These are phyloP conservation scores for Grantiella picta DNA, from an alignment of 2,113 vertebrate species.

Conservation along the genomic window DNA sequence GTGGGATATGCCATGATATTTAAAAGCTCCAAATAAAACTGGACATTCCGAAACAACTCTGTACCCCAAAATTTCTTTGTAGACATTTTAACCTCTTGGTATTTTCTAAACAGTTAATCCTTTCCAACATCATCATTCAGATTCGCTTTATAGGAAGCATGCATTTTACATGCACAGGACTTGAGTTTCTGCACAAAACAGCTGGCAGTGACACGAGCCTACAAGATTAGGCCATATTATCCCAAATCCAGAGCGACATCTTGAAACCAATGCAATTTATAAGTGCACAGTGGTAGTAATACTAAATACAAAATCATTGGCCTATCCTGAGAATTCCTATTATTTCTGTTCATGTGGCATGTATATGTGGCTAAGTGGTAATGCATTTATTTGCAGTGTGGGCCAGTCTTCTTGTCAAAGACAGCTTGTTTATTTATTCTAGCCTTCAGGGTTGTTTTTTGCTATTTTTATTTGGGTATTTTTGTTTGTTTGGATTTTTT, in stretches of 20 bases:
- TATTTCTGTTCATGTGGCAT: neutral
- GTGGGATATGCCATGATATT: neutral
- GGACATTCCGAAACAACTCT: neutral
- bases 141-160: neutral
- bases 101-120: neutral
- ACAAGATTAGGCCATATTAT: neutral
- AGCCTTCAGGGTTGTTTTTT: neutral
- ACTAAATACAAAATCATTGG: neutral
- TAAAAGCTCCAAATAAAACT: neutral
- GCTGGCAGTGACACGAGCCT: neutral
- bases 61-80: neutral
- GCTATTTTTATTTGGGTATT: neutral
- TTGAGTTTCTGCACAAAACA: neutral
- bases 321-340: neutral
- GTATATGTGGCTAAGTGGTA: neutral
- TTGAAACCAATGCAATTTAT: neutral
- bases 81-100: neutral
- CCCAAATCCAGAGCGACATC: neutral
- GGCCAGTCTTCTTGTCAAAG: neutral
- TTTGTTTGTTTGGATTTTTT: neutral
- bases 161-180: neutral
- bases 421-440: slow-evolving; percentile 11
- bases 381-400: neutral
- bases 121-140: neutral
- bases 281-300: neutral